These are phyloP conservation scores for Cettia cetti DNA, from an alignment of 2,113 vertebrate species.

Conservation along the genomic window DNA sequence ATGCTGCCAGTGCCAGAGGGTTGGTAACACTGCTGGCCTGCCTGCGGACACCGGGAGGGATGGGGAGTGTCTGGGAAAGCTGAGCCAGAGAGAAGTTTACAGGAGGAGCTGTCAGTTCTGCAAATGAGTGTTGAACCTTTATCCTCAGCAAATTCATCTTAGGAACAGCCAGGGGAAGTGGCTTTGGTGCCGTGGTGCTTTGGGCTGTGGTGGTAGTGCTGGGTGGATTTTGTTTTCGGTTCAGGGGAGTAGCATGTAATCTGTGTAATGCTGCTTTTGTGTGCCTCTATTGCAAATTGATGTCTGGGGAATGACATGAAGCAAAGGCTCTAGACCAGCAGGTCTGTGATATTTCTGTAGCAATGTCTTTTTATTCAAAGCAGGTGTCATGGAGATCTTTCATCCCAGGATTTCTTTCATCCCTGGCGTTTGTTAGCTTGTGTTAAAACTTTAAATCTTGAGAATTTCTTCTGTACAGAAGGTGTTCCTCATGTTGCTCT, in stretches of 20 bases:
- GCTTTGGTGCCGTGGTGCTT: background rate
- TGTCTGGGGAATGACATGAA: constrained; percentile 57
- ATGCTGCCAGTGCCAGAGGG: background rate
- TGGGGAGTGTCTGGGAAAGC: background rate
- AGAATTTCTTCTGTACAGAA: constrained; percentile 38
- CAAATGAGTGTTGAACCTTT: background rate
- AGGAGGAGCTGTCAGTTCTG: background rate
- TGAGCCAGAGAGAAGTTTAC: accelerated
- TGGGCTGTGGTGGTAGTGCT: background rate
- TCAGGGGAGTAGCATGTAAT: constrained; percentile 11
- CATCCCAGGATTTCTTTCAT: constrained; percentile 66
- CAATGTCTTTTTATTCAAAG: constrained; percentile 64
- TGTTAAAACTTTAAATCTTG: constrained; percentile 62
- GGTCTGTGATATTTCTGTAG: constrained; percentile 64
- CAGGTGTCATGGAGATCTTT: constrained; percentile 64
- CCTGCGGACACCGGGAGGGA: background rate
- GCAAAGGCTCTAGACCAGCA: constrained; percentile 63
- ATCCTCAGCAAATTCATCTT: background rate
- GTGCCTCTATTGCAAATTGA: constrained; percentile 37
- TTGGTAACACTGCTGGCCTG: background rate
- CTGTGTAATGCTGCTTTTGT: constrained; percentile 43
- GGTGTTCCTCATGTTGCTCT: constrained; percentile 8
- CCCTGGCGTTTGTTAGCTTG: constrained; percentile 54
- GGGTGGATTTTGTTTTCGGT: constrained; percentile 33
- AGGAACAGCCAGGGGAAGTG: background rate